Conservation (phyloP, 2,888 invertebrate species). For the Cremastobaeus sp. region DNA sequence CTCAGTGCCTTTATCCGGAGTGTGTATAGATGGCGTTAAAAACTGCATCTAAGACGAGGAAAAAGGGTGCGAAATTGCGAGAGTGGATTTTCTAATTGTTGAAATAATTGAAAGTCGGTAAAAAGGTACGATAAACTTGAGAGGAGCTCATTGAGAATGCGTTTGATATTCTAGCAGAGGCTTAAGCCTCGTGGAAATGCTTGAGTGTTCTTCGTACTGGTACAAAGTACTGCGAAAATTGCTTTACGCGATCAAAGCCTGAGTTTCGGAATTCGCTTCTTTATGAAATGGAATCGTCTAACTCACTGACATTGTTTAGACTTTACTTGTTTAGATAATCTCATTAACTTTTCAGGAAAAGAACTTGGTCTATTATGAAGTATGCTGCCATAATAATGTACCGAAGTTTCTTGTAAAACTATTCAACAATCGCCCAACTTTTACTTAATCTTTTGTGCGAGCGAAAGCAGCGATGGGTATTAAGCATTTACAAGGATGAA, state of each 20-base stretch:
- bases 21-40: too few relatives aligned
- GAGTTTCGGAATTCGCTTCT: conserved; percentile 36
- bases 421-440: too few relatives aligned
- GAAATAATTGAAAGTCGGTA: conserved; percentile 2
- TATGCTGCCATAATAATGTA: too few relatives aligned
- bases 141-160: conserved; percentile 1
- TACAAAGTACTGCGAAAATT: conserved; percentile 40
- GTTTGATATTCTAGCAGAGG: conserved; percentile 27
- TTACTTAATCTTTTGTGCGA: too few relatives aligned
- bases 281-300: conserved; percentile 42
- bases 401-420: too few relatives aligned
- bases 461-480: too few relatives aligned
- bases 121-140: neutral
- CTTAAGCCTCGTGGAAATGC: conserved; percentile 21
- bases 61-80: too few relatives aligned
- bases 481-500: too few relatives aligned
- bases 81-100: too few relatives aligned
- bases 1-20: too few relatives aligned
- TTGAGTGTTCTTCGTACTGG: conserved; percentile 24
- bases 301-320: conserved; percentile 35
- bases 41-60: too few relatives aligned
- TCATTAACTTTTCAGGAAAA: conserved; percentile 3
- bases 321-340: conserved; percentile 22
- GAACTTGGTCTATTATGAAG: too few relatives aligned
- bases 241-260: conserved; percentile 46